Conservation (phyloP, 1,140 invertebrate genomes). For the Chelonus insularis region DNA sequence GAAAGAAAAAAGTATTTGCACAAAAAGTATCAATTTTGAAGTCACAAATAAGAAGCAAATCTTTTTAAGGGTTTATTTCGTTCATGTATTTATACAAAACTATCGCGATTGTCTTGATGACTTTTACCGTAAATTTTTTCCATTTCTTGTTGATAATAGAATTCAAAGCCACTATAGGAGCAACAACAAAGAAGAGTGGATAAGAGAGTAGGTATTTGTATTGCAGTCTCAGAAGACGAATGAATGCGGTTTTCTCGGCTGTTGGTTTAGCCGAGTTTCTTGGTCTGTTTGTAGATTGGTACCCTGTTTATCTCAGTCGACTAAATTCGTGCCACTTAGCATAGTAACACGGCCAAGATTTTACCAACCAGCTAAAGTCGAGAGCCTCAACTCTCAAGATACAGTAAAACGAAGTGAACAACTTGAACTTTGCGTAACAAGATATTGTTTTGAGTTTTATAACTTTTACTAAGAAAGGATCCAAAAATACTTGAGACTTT, state of each 20-base stretch:
- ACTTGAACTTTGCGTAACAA: not conserved
- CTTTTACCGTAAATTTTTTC: too few species aligned
- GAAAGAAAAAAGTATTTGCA: too few species aligned
- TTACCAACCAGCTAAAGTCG: not conserved
- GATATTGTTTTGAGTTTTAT: constrained; percentile 3
- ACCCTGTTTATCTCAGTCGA: constrained; percentile 33
- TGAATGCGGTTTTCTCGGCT: constrained; percentile 22
- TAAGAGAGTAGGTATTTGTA: not conserved
- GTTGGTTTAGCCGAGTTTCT: constrained; percentile 35
- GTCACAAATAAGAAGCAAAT: too few species aligned
- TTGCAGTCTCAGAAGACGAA: constrained; percentile 11
- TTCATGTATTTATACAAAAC: too few species aligned
- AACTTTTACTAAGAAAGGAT: not conserved
- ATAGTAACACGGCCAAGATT: constrained; percentile 6
- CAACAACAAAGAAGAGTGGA: not conserved
- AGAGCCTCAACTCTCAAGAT: constrained; percentile 11
- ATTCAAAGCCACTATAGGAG: not conserved
- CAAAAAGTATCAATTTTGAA: too few species aligned
- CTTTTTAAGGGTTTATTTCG: too few species aligned
- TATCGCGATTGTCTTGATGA: too few species aligned
- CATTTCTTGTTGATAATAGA: too few species aligned
- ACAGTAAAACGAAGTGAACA: not conserved
- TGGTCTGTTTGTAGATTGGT: constrained; percentile 33
- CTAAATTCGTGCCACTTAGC: constrained; percentile 37
- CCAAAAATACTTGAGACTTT: not conserved